phyloP scores from a whole-genome alignment of 2,797 vertebrate genomes.

The Anableps anableps region DNA sequence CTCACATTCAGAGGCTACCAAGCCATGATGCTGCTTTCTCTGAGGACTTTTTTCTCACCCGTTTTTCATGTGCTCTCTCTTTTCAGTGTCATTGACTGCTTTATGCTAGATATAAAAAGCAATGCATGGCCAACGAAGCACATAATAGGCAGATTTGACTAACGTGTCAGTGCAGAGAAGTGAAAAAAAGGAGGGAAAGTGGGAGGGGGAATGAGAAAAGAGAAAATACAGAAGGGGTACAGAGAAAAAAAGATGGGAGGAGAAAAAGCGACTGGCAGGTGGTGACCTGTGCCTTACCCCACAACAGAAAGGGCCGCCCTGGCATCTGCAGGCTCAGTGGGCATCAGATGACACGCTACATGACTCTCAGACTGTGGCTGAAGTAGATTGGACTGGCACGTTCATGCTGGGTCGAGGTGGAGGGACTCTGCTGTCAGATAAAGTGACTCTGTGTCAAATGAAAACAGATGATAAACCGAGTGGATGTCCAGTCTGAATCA shows the following conservation, averaged over 20 bases:
- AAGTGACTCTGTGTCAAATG: slow-evolving; percentile 58
- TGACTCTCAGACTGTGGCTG: slow-evolving; percentile 59
- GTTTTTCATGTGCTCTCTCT: slow-evolving; percentile 52
- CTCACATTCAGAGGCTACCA: slow-evolving; percentile 46
- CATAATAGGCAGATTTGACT: slow-evolving; percentile 77
- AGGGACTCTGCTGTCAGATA: slow-evolving; percentile 55
- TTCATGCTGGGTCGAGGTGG: slow-evolving; percentile 59
- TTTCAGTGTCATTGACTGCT: slow-evolving; percentile 74
- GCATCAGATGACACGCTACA: slow-evolving; percentile 65
- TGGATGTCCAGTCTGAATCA: slow-evolving; percentile 61
- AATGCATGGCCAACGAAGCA: slow-evolving; percentile 70
- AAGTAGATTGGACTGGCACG: slow-evolving; percentile 54
- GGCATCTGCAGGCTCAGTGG: slow-evolving; percentile 70
- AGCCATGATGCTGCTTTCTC: slow-evolving; percentile 45
- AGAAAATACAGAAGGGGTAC: slow-evolving; percentile 15
- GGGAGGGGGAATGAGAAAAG: slow-evolving; percentile 11
- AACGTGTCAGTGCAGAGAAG: slow-evolving; percentile 70
- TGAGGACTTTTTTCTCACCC: slow-evolving; percentile 22
- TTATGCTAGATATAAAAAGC: slow-evolving; percentile 76
- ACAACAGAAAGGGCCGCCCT: slow-evolving; percentile 59
- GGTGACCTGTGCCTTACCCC: slow-evolving; percentile 58
- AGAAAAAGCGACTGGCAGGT: slow-evolving; percentile 34
- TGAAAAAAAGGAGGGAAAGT: slow-evolving; percentile 48
- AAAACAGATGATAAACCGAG: slow-evolving; percentile 58
- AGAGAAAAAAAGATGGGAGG: slow-evolving; percentile 17